These are phyloP conservation scores for Peromyscus leucopus DNA, from an alignment of 2,113 vertebrate species.

Conservation along the genomic window DNA sequence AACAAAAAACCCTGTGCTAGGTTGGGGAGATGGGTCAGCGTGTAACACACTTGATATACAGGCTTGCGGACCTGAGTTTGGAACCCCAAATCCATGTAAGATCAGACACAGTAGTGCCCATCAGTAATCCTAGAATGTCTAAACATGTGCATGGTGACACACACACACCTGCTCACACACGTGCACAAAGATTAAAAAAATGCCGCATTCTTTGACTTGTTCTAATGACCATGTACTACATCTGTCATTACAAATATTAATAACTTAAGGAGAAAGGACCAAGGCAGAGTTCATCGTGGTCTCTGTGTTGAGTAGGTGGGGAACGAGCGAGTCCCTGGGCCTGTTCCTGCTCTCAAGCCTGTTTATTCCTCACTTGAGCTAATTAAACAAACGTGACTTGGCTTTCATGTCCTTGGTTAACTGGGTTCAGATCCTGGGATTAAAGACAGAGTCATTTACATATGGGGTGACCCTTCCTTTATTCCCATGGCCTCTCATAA, in stretches of 20 bases:
- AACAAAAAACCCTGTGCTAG: neutral
- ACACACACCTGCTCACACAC: neutral
- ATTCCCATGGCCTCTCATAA: conserved; percentile 49
- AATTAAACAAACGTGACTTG: conserved; percentile 65
- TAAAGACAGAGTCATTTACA: conserved; percentile 69
- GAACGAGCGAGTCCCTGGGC: neutral
- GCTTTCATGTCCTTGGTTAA: conserved; percentile 68
- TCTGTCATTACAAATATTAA: conserved; percentile 34
- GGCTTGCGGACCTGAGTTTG: neutral
- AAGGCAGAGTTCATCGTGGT: neutral
- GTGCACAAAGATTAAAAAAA: neutral
- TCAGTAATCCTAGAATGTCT: neutral
- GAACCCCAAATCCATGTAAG: neutral
- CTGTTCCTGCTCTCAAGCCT: neutral
- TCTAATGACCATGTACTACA: neutral
- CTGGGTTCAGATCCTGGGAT: conserved; percentile 63
- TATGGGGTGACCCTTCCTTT: conserved; percentile 68
- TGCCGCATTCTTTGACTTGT: neutral
- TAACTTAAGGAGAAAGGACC: neutral
- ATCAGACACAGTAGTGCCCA: neutral
- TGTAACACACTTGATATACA: neutral
- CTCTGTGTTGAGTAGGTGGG: neutral
- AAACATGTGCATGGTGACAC: neutral
- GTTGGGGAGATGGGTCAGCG: neutral
- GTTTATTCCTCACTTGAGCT: conserved; percentile 37